Conservation (phyloP, 1,140 invertebrate genomes). For the Heliothis subflexa region DNA sequence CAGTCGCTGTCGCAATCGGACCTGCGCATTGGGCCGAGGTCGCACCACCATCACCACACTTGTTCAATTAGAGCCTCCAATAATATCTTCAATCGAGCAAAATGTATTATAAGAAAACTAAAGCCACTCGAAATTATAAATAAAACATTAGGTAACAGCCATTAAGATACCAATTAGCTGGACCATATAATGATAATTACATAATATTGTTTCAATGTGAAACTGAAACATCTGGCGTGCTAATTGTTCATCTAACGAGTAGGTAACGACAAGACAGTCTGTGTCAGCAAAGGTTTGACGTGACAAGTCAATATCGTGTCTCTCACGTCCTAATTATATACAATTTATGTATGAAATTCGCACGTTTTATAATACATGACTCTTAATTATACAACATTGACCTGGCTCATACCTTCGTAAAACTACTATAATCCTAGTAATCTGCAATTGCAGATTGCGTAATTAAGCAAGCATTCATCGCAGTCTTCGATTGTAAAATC, state of each 20-base stretch:
- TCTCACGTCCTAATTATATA: constrained; percentile 39
- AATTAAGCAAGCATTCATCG: constrained; percentile 4
- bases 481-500: neutral
- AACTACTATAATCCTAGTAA: constrained; percentile 13
- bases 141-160: constrained; percentile 35
- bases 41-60: constrained; percentile 79
- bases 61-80: constrained; percentile 83
- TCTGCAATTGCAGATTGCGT: constrained; percentile 12
- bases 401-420: neutral
- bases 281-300: constrained; percentile 36
- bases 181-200: constrained; percentile 35
- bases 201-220: constrained; percentile 21
- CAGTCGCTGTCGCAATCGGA: constrained; percentile 81
- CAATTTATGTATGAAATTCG: constrained; percentile 36
- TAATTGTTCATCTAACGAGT: constrained; percentile 24
- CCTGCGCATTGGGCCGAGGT: constrained; percentile 67
- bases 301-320: constrained; percentile 32
- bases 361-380: constrained; percentile 30
- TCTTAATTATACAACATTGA: constrained; percentile 26
- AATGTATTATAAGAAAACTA: constrained; percentile 43
- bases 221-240: constrained; percentile 32
- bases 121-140: constrained; percentile 29
- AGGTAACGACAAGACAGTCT: constrained; percentile 12
- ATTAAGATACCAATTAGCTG: constrained; percentile 27
- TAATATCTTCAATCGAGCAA: constrained; percentile 60